Conservation (phyloP, 1,140 invertebrate genomes). For the Drosophila kanapiae region DNA sequence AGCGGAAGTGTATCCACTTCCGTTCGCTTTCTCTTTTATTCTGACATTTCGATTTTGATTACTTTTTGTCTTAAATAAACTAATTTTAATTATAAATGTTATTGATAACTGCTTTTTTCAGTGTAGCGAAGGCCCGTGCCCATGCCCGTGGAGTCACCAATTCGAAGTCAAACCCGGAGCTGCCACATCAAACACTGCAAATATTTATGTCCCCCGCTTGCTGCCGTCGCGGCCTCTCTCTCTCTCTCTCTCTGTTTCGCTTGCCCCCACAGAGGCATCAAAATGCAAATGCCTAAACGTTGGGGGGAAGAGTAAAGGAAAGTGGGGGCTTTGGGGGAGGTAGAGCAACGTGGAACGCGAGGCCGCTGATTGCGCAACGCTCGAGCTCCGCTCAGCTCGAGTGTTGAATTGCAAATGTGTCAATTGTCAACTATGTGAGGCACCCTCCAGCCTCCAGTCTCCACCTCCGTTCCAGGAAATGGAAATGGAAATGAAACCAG, state of each 20-base stretch:
- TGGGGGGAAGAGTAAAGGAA: background rate
- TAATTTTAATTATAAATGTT: background rate
- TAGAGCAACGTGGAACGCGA: slow-evolving; percentile 42
- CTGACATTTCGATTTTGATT: background rate
- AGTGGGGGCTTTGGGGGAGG: background rate
- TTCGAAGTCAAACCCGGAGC: slow-evolving; percentile 60
- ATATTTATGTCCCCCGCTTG: slow-evolving; percentile 67
- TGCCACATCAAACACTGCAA: slow-evolving; percentile 79
- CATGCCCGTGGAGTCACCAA: slow-evolving; percentile 32
- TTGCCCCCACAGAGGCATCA: slow-evolving; percentile 35
- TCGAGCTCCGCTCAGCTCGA: slow-evolving; percentile 59
- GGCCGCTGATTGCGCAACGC: slow-evolving; percentile 63
- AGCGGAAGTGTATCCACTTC: background rate
- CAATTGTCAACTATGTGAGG: slow-evolving; percentile 81
- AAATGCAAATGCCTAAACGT: slow-evolving; percentile 66
- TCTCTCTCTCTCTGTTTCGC: background rate
- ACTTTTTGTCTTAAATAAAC: background rate
- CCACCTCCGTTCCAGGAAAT: slow-evolving; percentile 1
- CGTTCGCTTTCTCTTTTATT: background rate
- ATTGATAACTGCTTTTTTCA: background rate
- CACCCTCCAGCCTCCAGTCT: slow-evolving; percentile 29
- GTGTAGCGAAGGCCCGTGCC: slow-evolving; percentile 10
- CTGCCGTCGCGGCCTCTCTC: background rate
- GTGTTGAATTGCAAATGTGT: slow-evolving; percentile 83
- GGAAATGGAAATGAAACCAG: slow-evolving; percentile 14